These are phyloP conservation scores for Archips xylosteana DNA, from an alignment of 2,888 invertebrate species.

Conservation along the genomic window DNA sequence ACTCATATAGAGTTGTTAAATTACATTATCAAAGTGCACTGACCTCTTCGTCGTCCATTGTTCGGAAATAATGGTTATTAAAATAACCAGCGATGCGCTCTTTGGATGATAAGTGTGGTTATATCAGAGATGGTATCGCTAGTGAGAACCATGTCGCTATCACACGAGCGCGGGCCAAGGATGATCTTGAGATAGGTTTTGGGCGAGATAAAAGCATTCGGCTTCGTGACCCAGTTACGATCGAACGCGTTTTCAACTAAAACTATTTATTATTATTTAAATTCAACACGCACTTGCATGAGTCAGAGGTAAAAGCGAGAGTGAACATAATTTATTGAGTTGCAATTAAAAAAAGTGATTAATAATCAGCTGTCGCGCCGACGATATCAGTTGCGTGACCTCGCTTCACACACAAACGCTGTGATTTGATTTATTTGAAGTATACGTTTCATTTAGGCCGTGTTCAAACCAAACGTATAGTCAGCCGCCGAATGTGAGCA, in stretches of 20 bases:
- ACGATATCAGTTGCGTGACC: conserved; percentile 36
- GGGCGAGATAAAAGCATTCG: conserved; percentile 46
- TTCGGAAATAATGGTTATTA: conserved; percentile 37
- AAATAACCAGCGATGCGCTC: conserved; percentile 23
- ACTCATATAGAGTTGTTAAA: conserved; percentile 39
- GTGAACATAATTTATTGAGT: conserved; percentile 19
- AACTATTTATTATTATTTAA: conserved; percentile 10
- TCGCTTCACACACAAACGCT: conserved; percentile 22
- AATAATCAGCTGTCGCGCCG: conserved; percentile 20
- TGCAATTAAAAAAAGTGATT: conserved; percentile 31
- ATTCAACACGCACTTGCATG: conserved; percentile 4
- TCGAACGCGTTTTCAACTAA: conserved; percentile 12
- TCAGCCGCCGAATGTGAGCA: too few species aligned
- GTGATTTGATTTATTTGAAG: conserved; percentile 29
- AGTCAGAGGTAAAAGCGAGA: conserved; percentile 16
- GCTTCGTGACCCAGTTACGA: conserved; percentile 46
- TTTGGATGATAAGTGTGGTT: conserved; percentile 37
- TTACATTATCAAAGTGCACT: conserved; percentile 52
- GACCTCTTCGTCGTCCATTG: conserved; percentile 62
- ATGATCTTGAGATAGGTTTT: conserved; percentile 53
- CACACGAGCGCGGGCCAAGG: conserved; percentile 45
- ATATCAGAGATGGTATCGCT: conserved; percentile 36
- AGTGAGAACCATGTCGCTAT: conserved; percentile 32
- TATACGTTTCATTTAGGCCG: conserved; percentile 8
- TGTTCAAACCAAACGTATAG: too few species aligned